phyloP scores from a whole-genome alignment of 2,888 invertebrate species.

The Cordylochernes scorpioides region DNA sequence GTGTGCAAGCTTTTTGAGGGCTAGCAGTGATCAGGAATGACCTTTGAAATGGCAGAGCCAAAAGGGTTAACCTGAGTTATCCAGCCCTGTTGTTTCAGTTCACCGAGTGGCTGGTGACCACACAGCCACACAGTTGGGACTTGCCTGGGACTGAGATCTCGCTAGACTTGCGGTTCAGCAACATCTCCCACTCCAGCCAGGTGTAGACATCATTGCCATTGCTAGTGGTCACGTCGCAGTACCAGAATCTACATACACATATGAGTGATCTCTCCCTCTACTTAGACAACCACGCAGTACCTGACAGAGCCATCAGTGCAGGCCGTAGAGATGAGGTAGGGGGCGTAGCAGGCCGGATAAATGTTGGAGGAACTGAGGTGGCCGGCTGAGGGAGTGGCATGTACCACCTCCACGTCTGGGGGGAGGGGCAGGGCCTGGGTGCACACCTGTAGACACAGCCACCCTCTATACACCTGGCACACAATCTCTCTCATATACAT shows the following conservation, averaged over 20 bases:
- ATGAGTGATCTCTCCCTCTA: constrained; percentile 1
- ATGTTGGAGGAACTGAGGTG: constrained; percentile 90
- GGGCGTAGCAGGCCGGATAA: constrained; percentile 94
- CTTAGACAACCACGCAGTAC: constrained; percentile 20
- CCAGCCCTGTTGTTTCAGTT: too few relatives aligned
- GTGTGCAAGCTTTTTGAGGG: too few relatives aligned
- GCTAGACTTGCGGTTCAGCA: constrained; percentile 30
- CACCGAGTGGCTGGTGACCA: too few relatives aligned
- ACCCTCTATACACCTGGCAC: too few relatives aligned
- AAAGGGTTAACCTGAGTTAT: too few relatives aligned
- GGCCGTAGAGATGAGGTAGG: constrained; percentile 80
- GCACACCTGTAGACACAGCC: constrained; percentile 40
- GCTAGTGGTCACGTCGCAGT: constrained; percentile 35
- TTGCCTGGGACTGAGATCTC: constrained; percentile 43
- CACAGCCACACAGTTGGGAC: too few relatives aligned
- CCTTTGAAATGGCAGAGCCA: too few relatives aligned
- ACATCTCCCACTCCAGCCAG: constrained; percentile 75
- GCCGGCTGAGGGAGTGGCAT: constrained; percentile 81
- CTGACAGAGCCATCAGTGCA: constrained; percentile 70
- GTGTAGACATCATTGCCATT: constrained; percentile 29
- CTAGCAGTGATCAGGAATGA: too few relatives aligned
- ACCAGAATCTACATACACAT: constrained; percentile 41
- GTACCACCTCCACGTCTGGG: constrained; percentile 66
- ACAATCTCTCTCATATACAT: too few relatives aligned
- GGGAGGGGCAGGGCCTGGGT: constrained; percentile 64